phyloP scores from a whole-genome alignment of 2,888 invertebrate species.

The Pristionchus japonicus region DNA sequence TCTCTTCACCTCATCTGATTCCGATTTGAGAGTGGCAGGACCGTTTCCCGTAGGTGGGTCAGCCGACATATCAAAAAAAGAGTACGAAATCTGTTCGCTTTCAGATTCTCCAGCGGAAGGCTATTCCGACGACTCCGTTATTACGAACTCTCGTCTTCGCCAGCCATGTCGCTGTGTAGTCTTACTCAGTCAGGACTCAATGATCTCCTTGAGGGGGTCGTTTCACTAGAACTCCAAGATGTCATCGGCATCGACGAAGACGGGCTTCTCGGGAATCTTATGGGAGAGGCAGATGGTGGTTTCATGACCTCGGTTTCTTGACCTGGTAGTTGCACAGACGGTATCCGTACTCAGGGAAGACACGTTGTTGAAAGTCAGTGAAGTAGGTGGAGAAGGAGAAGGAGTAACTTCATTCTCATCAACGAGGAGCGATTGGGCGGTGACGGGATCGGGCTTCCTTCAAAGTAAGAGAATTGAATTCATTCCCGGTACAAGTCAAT shows the following conservation, averaged over 20 bases:
- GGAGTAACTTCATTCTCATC: slow-evolving; percentile 15
- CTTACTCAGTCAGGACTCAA: slow-evolving; percentile 83
- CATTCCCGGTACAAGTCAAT: too few relatives aligned
- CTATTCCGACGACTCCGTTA: slow-evolving; percentile 88
- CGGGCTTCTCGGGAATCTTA: slow-evolving; percentile 62
- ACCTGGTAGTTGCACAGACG: slow-evolving; percentile 68
- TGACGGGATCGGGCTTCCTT: slow-evolving; percentile 66
- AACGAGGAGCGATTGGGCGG: slow-evolving; percentile 41
- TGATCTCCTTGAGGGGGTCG: slow-evolving; percentile 73
- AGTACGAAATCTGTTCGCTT: slow-evolving; percentile 73
- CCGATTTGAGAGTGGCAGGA: slow-evolving; percentile 62
- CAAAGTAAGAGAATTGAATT: neutral
- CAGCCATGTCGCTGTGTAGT: slow-evolving; percentile 79
- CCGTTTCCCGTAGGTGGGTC: slow-evolving; percentile 64
- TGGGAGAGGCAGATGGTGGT: slow-evolving; percentile 69
- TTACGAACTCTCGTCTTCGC: slow-evolving; percentile 80
- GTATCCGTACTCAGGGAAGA: slow-evolving; percentile 72
- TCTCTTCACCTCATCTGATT: slow-evolving; percentile 63
- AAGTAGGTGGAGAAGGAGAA: slow-evolving; percentile 65
- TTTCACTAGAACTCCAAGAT: slow-evolving; percentile 74
- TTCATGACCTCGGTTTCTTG: slow-evolving; percentile 65
- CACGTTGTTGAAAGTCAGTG: slow-evolving; percentile 64
- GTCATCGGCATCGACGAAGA: slow-evolving; percentile 73
- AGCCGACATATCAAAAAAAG: slow-evolving; percentile 71
- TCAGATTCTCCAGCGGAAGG: slow-evolving; percentile 82